These are phyloP conservation scores for Cavia aperea DNA, from an alignment of 2,113 vertebrate genomes.

Conservation along the genomic window DNA sequence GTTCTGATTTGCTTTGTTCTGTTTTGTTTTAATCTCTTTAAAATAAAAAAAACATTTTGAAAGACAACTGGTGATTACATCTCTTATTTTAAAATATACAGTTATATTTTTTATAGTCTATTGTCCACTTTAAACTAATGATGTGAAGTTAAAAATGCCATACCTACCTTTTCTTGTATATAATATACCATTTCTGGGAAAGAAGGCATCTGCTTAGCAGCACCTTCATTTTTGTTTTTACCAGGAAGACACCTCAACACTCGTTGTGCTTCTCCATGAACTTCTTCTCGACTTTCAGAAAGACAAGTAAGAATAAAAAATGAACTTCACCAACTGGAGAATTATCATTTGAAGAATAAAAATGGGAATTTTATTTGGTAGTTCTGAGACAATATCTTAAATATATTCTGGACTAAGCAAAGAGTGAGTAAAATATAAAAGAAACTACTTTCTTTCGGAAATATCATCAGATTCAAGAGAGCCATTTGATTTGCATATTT, in stretches of 20 bases:
- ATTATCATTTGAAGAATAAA: not conserved
- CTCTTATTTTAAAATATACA: not conserved
- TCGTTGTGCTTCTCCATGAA: slow-evolving; percentile 89
- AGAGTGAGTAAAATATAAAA: not conserved
- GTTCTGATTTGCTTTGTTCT: no score
- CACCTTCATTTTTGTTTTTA: slow-evolving; percentile 84
- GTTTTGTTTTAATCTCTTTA: no score
- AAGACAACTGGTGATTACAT: slow-evolving; percentile 42
- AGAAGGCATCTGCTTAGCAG: slow-evolving; percentile 87
- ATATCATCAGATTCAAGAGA: not conserved
- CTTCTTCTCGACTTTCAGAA: slow-evolving; percentile 88
- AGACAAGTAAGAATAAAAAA: slow-evolving; percentile 48
- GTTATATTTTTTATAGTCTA: slow-evolving; percentile 32
- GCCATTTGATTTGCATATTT: not conserved
- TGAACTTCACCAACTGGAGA: slow-evolving; percentile 36
- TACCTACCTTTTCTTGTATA: slow-evolving; percentile 98
- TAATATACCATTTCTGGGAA: slow-evolving; percentile 97
- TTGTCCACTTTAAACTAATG: slow-evolving; percentile 3
- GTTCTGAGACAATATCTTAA: slow-evolving; percentile 37
- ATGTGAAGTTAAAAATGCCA: not conserved
- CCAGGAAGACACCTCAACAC: slow-evolving; percentile 83
- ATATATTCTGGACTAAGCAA: slow-evolving; percentile 27
- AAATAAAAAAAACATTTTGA: no score
- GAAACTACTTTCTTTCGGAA: not conserved
- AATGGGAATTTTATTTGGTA: slow-evolving; percentile 29